Evolutionary conservation across 30 jellyfish, hydroid and myxozoan species (phyloP), one percentile per base, ranked within the genome.

Genomic region (Catostylus mosaicus): DNA sequence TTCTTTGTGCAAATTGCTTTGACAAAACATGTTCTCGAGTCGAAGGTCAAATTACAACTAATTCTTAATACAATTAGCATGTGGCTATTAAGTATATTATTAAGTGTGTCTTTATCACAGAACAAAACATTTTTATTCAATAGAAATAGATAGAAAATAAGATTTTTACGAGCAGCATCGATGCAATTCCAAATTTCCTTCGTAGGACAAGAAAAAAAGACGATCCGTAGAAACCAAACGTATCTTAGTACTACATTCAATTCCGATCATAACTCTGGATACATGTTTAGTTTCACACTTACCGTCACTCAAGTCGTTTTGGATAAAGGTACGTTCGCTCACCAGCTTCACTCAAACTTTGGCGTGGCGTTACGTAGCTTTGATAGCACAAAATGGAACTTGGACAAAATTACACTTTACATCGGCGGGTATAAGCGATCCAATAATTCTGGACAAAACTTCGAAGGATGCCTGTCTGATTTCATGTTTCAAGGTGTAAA

Each of bases 401-500:
- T 70, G n/a, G 30, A 45, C 47, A 36, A 70, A 6, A 30, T 46
- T 0, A 43, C 66, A 10, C 30, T 70, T 37, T 70, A 70, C 62
- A 38, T 70, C 7, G 82, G 63, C 37, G 82, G 82, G 23, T 70
- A 70, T 38, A 70, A 37, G 7, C 47, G 38, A 16, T 70, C 82
- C 1, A 32, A 10, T 23, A 70, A 23, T 0, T 7, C 67, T 9
- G 82, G 82, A 8, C 3, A 38, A 4, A 35, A 1, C 40, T 70
- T 70, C 31, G 66, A 40, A 38, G 82, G 82, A 27, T 70, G 82
- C 45, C 67, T 70, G 10, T 70, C 82, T 2, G 62, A 70, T 31
- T 16, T 70, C 46, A 31, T 40, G 30, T 70, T 70, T 23, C 48
- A 46, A 23, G 67, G 82, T 8, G 51, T 47, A 7, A 47, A 43